Evolutionary conservation across 2,797 vertebrate genomes (phyloP).

Genomic region (Channa striata): DNA sequence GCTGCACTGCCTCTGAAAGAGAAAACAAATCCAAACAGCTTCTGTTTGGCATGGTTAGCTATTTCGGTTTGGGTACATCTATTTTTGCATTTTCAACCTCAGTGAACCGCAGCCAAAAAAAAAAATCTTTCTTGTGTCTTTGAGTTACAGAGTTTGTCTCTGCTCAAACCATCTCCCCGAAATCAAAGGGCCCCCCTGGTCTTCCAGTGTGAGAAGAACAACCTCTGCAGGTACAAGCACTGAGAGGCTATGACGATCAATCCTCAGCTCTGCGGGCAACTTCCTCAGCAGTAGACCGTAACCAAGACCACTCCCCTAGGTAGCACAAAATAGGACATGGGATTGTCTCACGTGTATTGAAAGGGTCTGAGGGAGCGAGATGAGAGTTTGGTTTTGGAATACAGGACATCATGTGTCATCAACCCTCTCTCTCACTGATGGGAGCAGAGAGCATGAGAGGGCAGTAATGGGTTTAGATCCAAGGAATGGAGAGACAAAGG

Average conservation of each 20-base stretch:
- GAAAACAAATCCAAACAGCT: constrained; percentile 52
- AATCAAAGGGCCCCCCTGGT: constrained; percentile 42
- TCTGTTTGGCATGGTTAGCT: constrained; percentile 41
- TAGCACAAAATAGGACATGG: constrained; percentile 73
- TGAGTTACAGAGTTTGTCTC: constrained; percentile 51
- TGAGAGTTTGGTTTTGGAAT: constrained; percentile 68
- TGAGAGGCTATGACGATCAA: constrained; percentile 18
- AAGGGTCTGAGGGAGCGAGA: constrained; percentile 46
- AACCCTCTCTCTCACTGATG: constrained; percentile 68
- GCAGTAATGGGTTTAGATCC: constrained; percentile 75
- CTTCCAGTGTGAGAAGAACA: constrained; percentile 47
- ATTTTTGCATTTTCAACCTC: constrained; percentile 63
- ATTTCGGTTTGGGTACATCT: constrained; percentile 53
- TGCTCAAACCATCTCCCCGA: constrained; percentile 50
- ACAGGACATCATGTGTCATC: constrained; percentile 66
- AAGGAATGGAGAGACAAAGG: constrained; percentile 71
- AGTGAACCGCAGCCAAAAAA: constrained; percentile 36
- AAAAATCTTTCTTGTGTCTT: constrained; percentile 44
- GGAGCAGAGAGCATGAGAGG: constrained; percentile 73
- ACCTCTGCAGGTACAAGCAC: constrained; percentile 27
- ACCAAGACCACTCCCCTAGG: constrained; percentile 57
- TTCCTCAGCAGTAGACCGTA: constrained; percentile 49
- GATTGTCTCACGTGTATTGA: constrained; percentile 74
- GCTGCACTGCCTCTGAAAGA: constrained; percentile 61
- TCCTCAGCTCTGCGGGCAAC: constrained; percentile 39